Evolutionary conservation across 2,888 invertebrate species (phyloP).

Genomic region (Thyatira batis): DNA sequence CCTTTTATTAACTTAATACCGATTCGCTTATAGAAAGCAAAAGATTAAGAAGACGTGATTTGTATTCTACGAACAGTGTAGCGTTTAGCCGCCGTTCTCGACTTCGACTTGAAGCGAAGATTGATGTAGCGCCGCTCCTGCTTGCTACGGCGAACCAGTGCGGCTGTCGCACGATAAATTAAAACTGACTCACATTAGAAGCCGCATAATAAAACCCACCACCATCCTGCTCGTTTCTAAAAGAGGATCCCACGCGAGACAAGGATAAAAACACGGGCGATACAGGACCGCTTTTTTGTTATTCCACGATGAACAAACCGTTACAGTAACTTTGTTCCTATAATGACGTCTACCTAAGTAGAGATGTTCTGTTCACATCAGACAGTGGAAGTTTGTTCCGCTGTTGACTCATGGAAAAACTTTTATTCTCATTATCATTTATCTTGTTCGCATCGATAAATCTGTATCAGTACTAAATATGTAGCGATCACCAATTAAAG

Average conservation of each 20-base stretch:
- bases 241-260: constrained; percentile 49
- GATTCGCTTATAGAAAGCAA: constrained; percentile 4
- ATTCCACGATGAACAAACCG: constrained; percentile 68
- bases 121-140: constrained; percentile 70
- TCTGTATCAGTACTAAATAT: not conserved
- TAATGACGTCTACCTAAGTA: constrained; percentile 58
- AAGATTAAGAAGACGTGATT: constrained; percentile 32
- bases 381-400: constrained; percentile 30
- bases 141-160: constrained; percentile 55
- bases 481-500: not conserved
- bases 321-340: constrained; percentile 68
- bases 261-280: constrained; percentile 59
- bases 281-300: constrained; percentile 75
- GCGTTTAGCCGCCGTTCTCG: constrained; percentile 52
- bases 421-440: constrained; percentile 12
- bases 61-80: constrained; percentile 45
- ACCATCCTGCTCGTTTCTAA: constrained; percentile 63
- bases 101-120: constrained; percentile 44
- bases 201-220: constrained; percentile 62
- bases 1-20: constrained; percentile 8
- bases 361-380: constrained; percentile 44
- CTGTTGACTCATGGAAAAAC: constrained; percentile 28
- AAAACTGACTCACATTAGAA: constrained; percentile 73
- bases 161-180: constrained; percentile 80
- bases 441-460: not conserved